Evolutionary conservation across 1,140 invertebrate genomes (phyloP).

Genomic region (Zophobas atratus): DNA sequence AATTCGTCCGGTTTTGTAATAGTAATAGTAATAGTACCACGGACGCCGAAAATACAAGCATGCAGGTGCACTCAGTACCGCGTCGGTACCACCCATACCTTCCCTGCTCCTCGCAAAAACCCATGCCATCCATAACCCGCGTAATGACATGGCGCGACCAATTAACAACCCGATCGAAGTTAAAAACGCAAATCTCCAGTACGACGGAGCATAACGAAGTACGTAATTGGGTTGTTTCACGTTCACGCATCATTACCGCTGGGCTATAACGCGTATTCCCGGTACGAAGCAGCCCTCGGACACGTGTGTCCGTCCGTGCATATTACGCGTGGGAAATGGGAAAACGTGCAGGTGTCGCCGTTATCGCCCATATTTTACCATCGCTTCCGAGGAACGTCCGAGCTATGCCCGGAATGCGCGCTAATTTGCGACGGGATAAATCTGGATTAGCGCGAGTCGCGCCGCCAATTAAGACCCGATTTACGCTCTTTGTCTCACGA

Average conservation of each 20-base stretch:
- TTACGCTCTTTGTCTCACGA: background rate
- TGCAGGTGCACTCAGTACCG: too few species aligned
- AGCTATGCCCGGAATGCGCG: conserved; percentile 16
- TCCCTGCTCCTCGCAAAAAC: conserved; percentile 2
- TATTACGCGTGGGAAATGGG: conserved; percentile 39
- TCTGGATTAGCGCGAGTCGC: conserved; percentile 14
- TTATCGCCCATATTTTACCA: conserved; percentile 32
- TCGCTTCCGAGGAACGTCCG: background rate
- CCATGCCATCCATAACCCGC: background rate
- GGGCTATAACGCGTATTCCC: conserved; percentile 35
- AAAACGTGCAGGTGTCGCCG: conserved; percentile 39
- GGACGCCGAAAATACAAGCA: too few species aligned
- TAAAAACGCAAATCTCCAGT: conserved; percentile 33
- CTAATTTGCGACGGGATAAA: conserved; percentile 26
- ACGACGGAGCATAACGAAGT: conserved; percentile 41
- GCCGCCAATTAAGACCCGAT: conserved; percentile 28
- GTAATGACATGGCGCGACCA: conserved; percentile 32
- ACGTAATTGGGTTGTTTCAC: conserved; percentile 50
- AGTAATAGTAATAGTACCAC: too few species aligned
- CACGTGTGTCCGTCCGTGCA: conserved; percentile 40
- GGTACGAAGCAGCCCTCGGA: conserved; percentile 32
- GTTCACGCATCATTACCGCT: conserved; percentile 51
- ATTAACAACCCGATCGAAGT: conserved; percentile 33
- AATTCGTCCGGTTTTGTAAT: too few species aligned
- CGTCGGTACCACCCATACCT: background rate